Percentiles rank a stretch among this genome's conserved stretches.
Evolutionary conservation across 2,888 invertebrate genomes (phyloP).

Genomic region (Lepidocyrtoides sp.): DNA sequence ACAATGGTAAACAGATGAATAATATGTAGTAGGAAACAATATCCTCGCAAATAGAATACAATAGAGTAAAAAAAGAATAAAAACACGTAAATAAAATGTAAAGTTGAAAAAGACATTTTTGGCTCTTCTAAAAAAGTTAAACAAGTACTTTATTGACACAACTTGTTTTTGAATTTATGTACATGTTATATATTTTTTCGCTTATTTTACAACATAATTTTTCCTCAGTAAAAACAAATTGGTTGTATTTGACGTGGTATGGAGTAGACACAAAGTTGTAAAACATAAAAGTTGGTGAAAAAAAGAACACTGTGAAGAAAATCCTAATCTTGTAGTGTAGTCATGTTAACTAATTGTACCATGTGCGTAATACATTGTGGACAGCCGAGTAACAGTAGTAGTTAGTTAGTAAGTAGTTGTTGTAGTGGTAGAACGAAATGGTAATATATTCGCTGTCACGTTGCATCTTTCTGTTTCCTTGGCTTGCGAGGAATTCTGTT

Average conservation of each 20-base stretch:
- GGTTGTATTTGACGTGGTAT: background rate
- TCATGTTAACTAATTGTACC: conserved; percentile 60
- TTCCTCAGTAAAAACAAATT: conserved; percentile 9
- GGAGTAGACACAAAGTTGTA: background rate
- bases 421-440: background rate
- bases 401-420: too few species aligned
- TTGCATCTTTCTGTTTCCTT: conserved; percentile 30
- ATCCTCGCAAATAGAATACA: too few species aligned
- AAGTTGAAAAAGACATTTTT: conserved; percentile 1
- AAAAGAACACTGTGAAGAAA: background rate
- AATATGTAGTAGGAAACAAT: too few species aligned
- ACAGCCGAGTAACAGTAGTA: too few species aligned
- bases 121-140: conserved; percentile 19
- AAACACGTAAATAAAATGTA: background rate
- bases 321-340: conserved; percentile 51
- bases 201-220: conserved; percentile 14
- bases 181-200: conserved; percentile 32
- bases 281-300: background rate
- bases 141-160: conserved; percentile 16
- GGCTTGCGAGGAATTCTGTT: conserved; percentile 47
- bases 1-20: too few species aligned
- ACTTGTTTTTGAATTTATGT: conserved; percentile 30
- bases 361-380: conserved; percentile 44
- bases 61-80: background rate
- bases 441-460: conserved; percentile 27